Evolutionary conservation across 2,113 vertebrate genomes (phyloP).

Genomic region (Micromys minutus): DNA sequence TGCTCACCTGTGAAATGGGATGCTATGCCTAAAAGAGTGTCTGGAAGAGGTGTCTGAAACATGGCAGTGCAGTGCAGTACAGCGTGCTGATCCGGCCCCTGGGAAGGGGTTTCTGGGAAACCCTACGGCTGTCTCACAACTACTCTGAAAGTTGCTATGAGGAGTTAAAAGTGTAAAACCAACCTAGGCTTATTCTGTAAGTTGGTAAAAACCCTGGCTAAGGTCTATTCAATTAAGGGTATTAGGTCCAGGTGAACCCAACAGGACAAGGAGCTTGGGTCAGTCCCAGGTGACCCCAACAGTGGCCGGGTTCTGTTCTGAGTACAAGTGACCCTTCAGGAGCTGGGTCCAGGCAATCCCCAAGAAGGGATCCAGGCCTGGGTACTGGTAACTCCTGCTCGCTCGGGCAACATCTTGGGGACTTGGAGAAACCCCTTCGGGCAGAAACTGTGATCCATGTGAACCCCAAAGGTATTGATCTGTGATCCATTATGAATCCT

Average conservation of each 20-base stretch:
- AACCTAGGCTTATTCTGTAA: no score
- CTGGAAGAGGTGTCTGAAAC: no score
- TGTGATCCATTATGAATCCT: background rate
- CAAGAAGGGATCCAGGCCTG: background rate
- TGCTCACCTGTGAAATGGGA: background rate
- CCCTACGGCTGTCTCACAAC: background rate
- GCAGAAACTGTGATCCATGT: background rate
- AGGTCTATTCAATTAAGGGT: background rate
- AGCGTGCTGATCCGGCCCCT: rapidly evolving
- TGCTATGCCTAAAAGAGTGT: background rate
- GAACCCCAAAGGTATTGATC: background rate
- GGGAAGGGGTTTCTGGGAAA: background rate
- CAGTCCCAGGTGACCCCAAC: background rate
- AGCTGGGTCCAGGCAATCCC: background rate
- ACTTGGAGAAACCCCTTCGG: background rate
- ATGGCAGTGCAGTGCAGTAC: no score
- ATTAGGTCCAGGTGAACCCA: background rate
- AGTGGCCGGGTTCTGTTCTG: background rate
- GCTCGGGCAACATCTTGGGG: background rate
- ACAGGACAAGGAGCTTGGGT: no score
- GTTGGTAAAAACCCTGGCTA: no score
- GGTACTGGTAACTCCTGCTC: background rate
- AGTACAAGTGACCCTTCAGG: background rate
- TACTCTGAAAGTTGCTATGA: background rate
- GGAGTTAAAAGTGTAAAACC: background rate